phyloP scores from a whole-genome alignment of 2,113 vertebrate genomes.

The Capreolus pygargus region DNA sequence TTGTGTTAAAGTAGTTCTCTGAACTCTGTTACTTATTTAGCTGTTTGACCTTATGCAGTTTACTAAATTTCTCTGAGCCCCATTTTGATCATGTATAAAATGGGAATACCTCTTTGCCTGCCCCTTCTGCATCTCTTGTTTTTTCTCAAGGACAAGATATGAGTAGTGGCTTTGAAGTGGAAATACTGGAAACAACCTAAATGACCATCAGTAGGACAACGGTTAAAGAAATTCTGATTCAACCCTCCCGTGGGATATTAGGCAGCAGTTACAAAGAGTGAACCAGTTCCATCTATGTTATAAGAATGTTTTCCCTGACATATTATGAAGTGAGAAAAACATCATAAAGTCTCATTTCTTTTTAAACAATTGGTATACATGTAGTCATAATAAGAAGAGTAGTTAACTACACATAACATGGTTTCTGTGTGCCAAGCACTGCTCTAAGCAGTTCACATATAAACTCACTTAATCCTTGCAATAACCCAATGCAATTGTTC shows the following conservation, averaged over 20 bases:
- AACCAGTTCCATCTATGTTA: neutral
- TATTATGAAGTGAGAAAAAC: neutral
- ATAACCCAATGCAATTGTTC: neutral
- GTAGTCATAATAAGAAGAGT: neutral
- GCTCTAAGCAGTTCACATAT: neutral
- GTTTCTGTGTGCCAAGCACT: neutral
- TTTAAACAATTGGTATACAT: neutral
- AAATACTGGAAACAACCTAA: neutral
- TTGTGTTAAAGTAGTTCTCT: neutral
- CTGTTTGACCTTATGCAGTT: neutral
- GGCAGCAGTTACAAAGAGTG: neutral
- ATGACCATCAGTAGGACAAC: neutral
- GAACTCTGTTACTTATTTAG: neutral
- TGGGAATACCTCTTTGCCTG: neutral
- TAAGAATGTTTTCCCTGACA: neutral
- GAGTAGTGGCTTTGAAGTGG: neutral
- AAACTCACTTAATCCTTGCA: neutral
- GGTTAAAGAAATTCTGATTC: neutral
- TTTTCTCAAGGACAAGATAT: neutral
- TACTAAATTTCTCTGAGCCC: neutral
- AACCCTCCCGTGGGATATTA: too few species aligned
- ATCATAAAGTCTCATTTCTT: neutral
- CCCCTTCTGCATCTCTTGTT: neutral
- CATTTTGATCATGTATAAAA: neutral
- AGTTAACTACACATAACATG: neutral